phyloP scores from a whole-genome alignment of 2,888 invertebrate species.

The Adelognathus sp. region DNA sequence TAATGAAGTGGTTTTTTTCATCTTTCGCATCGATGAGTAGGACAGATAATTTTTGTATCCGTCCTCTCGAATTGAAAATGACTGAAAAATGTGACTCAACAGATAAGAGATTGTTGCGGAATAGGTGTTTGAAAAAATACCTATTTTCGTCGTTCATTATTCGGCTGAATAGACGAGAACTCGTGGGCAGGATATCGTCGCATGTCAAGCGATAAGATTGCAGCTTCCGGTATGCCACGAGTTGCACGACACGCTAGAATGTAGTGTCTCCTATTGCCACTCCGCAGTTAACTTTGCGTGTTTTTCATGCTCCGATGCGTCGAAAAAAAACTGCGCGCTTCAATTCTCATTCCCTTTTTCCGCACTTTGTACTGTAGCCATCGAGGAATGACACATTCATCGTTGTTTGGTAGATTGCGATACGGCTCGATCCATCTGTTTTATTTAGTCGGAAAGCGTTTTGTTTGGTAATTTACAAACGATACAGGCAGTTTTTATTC shows the following conservation, averaged over 20 bases:
- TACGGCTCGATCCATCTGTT: slow-evolving; percentile 3
- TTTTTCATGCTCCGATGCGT: slow-evolving; percentile 40
- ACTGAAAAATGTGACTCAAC: too few species aligned
- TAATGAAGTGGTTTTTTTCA: too few species aligned
- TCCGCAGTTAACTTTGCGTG: slow-evolving; percentile 22
- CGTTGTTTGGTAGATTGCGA: slow-evolving; percentile 16
- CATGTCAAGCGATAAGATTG: slow-evolving; percentile 70
- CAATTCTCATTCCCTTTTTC: slow-evolving; percentile 22
- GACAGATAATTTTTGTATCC: too few species aligned
- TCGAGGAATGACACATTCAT: slow-evolving; percentile 10
- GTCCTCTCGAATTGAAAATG: too few species aligned
- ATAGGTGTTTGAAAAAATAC: too few species aligned
- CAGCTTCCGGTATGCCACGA: slow-evolving; percentile 67
- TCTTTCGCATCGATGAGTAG: too few species aligned
- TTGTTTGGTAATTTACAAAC: too few species aligned
- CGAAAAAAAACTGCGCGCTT: slow-evolving; percentile 31
- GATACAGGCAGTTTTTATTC: too few species aligned
- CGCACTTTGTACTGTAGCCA: not conserved
- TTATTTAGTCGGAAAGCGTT: too few species aligned
- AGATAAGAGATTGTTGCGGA: too few species aligned
- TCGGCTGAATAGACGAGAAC: not conserved
- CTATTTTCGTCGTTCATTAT: not conserved
- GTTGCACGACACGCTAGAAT: slow-evolving; percentile 31
- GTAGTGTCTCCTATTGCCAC: slow-evolving; percentile 48
- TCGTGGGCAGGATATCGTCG: slow-evolving; percentile 58